These are phyloP conservation scores for Ferdinandea cuprea DNA, from an alignment of 2,888 invertebrate species.

Conservation along the genomic window DNA sequence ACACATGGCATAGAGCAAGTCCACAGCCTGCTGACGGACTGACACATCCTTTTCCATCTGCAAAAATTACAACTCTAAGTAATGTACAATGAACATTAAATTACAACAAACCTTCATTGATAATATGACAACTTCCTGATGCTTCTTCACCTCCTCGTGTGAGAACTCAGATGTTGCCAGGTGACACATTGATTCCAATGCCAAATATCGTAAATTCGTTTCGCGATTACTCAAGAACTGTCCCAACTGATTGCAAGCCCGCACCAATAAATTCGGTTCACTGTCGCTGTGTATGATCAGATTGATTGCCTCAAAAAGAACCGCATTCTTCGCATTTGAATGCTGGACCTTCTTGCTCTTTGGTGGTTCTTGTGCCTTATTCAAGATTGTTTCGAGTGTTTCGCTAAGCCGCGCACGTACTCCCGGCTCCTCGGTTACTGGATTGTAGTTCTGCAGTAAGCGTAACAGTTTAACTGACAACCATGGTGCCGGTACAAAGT, in stretches of 20 bases:
- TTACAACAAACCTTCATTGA: constrained; percentile 92
- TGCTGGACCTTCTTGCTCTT: constrained; percentile 99
- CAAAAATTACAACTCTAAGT: neutral
- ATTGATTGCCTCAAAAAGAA: constrained; percentile 99
- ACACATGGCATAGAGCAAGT: constrained; percentile 99
- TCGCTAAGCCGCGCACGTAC: constrained; percentile 98
- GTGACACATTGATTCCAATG: constrained; percentile 99
- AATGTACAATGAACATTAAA: neutral
- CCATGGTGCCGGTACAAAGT: constrained; percentile 99
- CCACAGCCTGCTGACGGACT: constrained; percentile 98
- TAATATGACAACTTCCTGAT: constrained; percentile 99
- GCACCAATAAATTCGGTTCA: constrained; percentile 97
- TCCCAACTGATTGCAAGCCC: constrained; percentile 99
- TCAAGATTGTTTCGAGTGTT: constrained; percentile 98
- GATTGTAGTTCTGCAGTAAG: constrained; percentile 98
- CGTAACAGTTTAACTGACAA: constrained; percentile 98
- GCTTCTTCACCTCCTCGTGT: constrained; percentile 99
- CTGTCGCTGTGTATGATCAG: constrained; percentile 99
- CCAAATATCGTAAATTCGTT: constrained; percentile 98
- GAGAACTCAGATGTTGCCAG: constrained; percentile 99
- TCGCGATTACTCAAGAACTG: constrained; percentile 98
- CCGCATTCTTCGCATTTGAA: constrained; percentile 99
- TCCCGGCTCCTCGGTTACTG: constrained; percentile 97
- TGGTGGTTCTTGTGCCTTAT: constrained; percentile 99
- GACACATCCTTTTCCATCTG: constrained; percentile 99